Evolutionary conservation across 2,797 vertebrate genomes (phyloP), one percentile per base, ranked within the genome.

Genomic region (Protonibea diacanthus): DNA sequence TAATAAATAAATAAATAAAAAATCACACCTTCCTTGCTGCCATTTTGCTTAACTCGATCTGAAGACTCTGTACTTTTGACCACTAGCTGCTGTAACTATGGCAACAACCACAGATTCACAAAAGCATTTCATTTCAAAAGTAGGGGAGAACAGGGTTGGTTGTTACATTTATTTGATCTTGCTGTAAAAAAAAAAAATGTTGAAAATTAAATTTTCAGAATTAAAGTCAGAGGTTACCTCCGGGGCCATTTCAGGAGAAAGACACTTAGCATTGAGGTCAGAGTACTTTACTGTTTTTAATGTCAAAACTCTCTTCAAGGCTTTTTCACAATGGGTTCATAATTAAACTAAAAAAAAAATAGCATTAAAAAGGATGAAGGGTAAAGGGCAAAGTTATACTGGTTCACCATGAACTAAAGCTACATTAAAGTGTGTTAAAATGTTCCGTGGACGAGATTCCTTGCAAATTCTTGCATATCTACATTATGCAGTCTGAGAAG

Each of bases 401-500:
- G 7, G 62, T 53, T 51, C 12, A 63, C 58, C 53, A 38, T 57
- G 25, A 60, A 42, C 47, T 25, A 12, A 42, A 52, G 27, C 33
- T 3, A 10, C 12, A 71, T 15, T 64, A 25, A 23, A 29, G n/a
- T 53, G 12, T 8, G 55, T 53, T 42, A 14, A 67, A 58, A 59
- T 4, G n/a, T 23, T 29, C 17, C 9, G 44, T 0, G 0, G 29
- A 78, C 14, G 4, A 64, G 57, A 72, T 45, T 72, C 60, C 23
- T 71, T 66, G 63, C 76, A 83, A 70, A 49, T 72, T 63, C 21
- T 74, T 66, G 66, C 76, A 83, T 57, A 81, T 74, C 63, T 38
- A 70, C 73, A 80, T 77, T 68, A 66, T 65, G 73, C 84, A 55
- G 63, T 25, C 69, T 38, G 49, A 85, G 71, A 71, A 78, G 80